Evolutionary conservation across 2,797 vertebrate species (phyloP), one percentile per base, ranked within the genome.

Genomic region (Microctenopoma lineatum): DNA sequence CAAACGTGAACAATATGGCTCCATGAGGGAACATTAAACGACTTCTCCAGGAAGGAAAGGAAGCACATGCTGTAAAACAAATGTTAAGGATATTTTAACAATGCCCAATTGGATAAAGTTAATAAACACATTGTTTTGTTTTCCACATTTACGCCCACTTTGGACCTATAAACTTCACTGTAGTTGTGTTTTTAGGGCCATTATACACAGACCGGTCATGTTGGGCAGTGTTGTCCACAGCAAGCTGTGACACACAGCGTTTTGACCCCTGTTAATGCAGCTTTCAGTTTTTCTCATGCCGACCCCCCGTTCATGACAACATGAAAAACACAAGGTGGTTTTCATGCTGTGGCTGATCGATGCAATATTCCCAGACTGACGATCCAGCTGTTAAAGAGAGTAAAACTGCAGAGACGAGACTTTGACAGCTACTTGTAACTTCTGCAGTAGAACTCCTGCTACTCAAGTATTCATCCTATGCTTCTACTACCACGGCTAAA

Each of bases 21-120:
- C 66, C 44, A 41, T 34, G 3, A 50, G 46, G 62, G 2, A 8
- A 27, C 27, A 60, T 52, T 42, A 50, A 11, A 26, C 57, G 65
- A 53, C 34, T 65, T 41, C 7, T 26, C 38, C 32, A 59, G 58
- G 39, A 70, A 70, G 39, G 36, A 59, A 51, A 59, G n/a, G 18
- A 27, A 66, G 26, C 2, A 3, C 13, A n/a, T 44, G 11, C 18
- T 59, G 32, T 51, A 25, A 55, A 73, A 54, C 14, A 48, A 67
- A 56, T 12, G 4, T 27, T 34, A 71, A 64, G 16, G 29, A 27
- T 45, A 34, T 59, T 32, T 32, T 5, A 45, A 29, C 70, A 42
- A 38, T 36, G 50, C n/a, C 16, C 41, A 7, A 59, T 26, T n/a
- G 2, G 12, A 60, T 13, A 5, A 14, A 11, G 8, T 18, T 60